phyloP scores from a whole-genome alignment of 2,888 invertebrate species.

The Sussaba pulchella region DNA sequence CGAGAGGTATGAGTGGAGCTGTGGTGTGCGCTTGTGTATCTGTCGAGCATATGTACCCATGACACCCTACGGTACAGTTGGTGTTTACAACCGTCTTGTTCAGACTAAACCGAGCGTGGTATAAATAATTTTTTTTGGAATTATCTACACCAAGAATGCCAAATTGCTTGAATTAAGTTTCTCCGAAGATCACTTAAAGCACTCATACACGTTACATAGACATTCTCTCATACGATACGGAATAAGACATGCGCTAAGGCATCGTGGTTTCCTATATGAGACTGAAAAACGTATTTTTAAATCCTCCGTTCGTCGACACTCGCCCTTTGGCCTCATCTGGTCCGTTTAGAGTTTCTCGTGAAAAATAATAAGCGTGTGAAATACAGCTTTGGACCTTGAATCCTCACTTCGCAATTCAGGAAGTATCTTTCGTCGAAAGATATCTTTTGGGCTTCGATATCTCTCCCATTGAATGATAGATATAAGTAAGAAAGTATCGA shows the following conservation, averaged over 20 bases:
- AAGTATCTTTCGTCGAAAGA: no score
- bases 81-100: constrained; percentile 62
- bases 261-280: constrained; percentile 41
- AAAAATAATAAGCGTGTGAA: constrained; percentile 48
- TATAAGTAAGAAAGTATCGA: no score
- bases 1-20: constrained; percentile 30
- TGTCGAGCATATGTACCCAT: constrained; percentile 57
- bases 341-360: constrained; percentile 29
- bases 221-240: constrained; percentile 56
- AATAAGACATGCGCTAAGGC: constrained; percentile 39
- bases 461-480: not conserved
- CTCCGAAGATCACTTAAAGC: constrained; percentile 53
- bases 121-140: constrained; percentile 71
- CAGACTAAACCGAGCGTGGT: constrained; percentile 71
- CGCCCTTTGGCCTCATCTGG: constrained; percentile 29
- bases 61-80: constrained; percentile 66
- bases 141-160: constrained; percentile 63
- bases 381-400: not conserved
- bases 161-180: constrained; percentile 42
- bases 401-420: not conserved
- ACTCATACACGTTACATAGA: constrained; percentile 42
- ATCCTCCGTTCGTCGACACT: constrained; percentile 47
- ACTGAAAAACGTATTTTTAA: constrained; percentile 34
- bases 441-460: not conserved
- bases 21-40: constrained; percentile 44